Base-by-base conservation (phyloP, 1,140 invertebrate species). In the Drosophila pseudoananassae region DNA sequence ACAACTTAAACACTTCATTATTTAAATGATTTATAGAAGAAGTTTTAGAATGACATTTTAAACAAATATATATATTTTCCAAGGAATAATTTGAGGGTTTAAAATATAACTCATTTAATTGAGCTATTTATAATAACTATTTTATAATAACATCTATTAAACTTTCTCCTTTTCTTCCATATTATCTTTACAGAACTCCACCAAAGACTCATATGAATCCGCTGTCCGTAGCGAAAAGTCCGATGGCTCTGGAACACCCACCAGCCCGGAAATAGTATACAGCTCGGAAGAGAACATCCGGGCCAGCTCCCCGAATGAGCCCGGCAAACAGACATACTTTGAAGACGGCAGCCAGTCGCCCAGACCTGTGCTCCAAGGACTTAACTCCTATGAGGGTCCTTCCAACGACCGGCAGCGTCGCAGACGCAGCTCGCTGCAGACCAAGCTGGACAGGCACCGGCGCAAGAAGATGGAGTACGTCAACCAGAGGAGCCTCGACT, bases 341-440 rank as follows among this genome's bases (percentile, higher is more conserved):
- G 90, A 91, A 31, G 90, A 91, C 66, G 87, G 90, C 65, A 82
- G 78, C 45, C 82, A 78, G 23, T 61, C 71, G 9, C 78, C 71
- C 3, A 64, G 61, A 27, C 61, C 49, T 7, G 57, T 84, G 20
- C 77, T 90, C 9, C 90, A 90, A 70, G 87, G 82, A 12, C 65
- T 91, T 17, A 87, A 82, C 75, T 73, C 71, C n/a, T 82, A 84
- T 57, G 90, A 91, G 51, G 72, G 78, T 7, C 69, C 84, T 15
- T 14, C 78, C 10, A 88, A 76, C 27, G 90, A 91, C 46, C 85
- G 84, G 5, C 80, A 84, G 92, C 90, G 93, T 84, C 79, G 91
- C 93, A 93, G 93, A 93, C 93, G 93, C 92, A 95, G 95, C 60
- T 96, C 96, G 1, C 96, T 96, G 93, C 95, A 96, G 81, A 95